A percentile compares a stretch with the other conserved stretches of the same genome.
Evolutionary conservation across 2,113 vertebrate genomes (phyloP).

Genomic region (Xenopus borealis): DNA sequence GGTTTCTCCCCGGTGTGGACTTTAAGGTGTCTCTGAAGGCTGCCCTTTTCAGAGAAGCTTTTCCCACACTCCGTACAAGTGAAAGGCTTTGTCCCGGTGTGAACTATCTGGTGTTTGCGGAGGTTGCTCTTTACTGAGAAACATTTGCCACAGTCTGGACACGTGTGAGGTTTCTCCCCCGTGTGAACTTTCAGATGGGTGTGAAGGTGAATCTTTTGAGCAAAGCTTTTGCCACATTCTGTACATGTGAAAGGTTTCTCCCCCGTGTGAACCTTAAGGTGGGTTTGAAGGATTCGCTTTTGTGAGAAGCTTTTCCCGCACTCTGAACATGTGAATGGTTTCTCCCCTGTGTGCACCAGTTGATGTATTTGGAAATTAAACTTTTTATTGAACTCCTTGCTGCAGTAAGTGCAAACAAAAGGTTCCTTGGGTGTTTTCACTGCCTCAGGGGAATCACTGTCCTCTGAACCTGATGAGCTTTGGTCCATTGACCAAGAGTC

Average conservation of each 20-base stretch:
- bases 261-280: constrained; percentile 54
- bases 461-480: neutral
- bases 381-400: constrained; percentile 37
- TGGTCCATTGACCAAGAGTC: neutral
- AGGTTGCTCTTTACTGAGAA: constrained; percentile 24
- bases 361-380: constrained; percentile 15
- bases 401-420: constrained; percentile 30
- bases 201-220: constrained; percentile 16
- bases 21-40: constrained; percentile 46
- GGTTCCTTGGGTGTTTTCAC: neutral
- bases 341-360: constrained; percentile 50
- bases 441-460: neutral
- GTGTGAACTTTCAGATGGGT: constrained; percentile 28
- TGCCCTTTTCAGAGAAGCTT: constrained; percentile 8
- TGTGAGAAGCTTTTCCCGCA: constrained; percentile 57
- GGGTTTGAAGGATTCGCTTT: constrained; percentile 54
- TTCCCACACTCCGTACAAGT: constrained; percentile 40
- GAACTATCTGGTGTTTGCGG: constrained; percentile 18
- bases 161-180: constrained; percentile 27
- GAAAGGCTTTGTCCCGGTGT: constrained; percentile 56
- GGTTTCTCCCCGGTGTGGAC: constrained; percentile 68
- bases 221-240: constrained; percentile 53
- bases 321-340: constrained; percentile 51
- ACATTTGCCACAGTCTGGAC: constrained; percentile 23
- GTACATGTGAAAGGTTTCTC: constrained; percentile 51